A percentile compares a stretch with the other conserved stretches of the same genome.
These are phyloP conservation scores for Eupsittula cactorum DNA, from an alignment of 2,113 vertebrate genomes.

Conservation along the genomic window DNA sequence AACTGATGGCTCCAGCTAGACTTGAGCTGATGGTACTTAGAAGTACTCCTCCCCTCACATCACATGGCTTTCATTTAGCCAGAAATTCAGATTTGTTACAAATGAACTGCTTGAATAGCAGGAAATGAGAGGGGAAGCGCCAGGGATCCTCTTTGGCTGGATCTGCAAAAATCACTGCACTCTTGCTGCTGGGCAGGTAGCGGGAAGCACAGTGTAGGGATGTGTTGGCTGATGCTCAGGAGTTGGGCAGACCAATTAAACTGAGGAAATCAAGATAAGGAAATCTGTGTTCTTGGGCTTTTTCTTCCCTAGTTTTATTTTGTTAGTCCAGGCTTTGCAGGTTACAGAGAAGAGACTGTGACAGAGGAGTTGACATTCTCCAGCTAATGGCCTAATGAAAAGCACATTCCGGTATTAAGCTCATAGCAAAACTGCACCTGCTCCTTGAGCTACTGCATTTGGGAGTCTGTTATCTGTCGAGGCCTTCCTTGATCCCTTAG, in stretches of 20 bases:
- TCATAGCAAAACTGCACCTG: not conserved
- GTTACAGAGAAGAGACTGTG: not conserved
- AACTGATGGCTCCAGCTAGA: not conserved
- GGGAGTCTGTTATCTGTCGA: not conserved
- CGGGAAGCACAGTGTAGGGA: not conserved
- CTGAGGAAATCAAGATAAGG: not conserved
- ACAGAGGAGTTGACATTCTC: not conserved
- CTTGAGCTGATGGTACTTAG: not conserved
- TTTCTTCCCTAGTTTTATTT: not conserved
- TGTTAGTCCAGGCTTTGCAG: not conserved
- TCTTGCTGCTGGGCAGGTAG: not conserved
- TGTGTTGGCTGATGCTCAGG: not conserved
- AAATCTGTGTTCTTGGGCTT: not conserved
- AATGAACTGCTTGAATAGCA: not conserved
- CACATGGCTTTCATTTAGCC: not conserved
- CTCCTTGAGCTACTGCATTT: not conserved
- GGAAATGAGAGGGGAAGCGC: not conserved
- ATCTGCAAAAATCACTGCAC: not conserved
- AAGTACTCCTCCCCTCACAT: not conserved
- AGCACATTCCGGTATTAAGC: not conserved
- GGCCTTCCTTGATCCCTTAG: constrained; percentile 28
- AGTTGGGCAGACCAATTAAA: not conserved
- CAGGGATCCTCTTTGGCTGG: not conserved
- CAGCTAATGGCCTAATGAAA: not conserved
- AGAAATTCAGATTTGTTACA: not conserved